phyloP scores from a whole-genome alignment of 1,140 invertebrate species.

The Ladona fulva region DNA sequence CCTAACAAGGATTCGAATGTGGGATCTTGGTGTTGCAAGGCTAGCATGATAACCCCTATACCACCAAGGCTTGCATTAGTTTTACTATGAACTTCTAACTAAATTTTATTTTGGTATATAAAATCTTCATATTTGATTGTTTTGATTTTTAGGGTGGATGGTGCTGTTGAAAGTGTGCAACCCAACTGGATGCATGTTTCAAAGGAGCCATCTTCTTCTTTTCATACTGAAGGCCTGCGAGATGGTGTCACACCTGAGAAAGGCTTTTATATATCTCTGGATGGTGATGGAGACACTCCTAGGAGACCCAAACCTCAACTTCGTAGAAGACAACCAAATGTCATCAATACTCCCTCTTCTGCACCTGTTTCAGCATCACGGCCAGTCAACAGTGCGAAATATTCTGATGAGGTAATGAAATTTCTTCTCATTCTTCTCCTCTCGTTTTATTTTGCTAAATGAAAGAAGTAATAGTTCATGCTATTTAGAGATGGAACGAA shows the following conservation, averaged over 20 bases:
- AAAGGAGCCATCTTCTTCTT: neutral
- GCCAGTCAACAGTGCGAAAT: neutral
- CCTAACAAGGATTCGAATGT: no score
- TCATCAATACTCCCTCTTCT: neutral
- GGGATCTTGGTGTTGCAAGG: no score
- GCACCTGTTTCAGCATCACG: neutral
- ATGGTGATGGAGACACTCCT: constrained; percentile 60
- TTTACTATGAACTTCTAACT: no score
- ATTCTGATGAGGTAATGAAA: neutral
- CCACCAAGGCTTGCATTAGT: no score
- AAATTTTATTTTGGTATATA: no score
- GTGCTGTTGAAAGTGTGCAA: neutral
- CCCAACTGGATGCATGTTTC: neutral
- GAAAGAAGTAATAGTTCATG: no score
- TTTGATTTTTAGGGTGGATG: neutral
- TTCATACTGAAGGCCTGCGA: neutral
- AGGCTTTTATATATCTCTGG: constrained; percentile 93
- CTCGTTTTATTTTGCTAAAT: no score
- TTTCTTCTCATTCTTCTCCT: no score
- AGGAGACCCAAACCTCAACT: constrained; percentile 82
- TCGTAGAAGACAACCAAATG: constrained; percentile 33
- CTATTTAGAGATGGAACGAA: no score
- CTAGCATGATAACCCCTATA: no score
- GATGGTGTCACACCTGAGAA: constrained; percentile 47
- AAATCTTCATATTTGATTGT: no score